Evolutionary conservation across 2,888 invertebrate species (phyloP), one percentile per base, ranked within the genome.

Genomic region (Conops quadrifasciatus): DNA sequence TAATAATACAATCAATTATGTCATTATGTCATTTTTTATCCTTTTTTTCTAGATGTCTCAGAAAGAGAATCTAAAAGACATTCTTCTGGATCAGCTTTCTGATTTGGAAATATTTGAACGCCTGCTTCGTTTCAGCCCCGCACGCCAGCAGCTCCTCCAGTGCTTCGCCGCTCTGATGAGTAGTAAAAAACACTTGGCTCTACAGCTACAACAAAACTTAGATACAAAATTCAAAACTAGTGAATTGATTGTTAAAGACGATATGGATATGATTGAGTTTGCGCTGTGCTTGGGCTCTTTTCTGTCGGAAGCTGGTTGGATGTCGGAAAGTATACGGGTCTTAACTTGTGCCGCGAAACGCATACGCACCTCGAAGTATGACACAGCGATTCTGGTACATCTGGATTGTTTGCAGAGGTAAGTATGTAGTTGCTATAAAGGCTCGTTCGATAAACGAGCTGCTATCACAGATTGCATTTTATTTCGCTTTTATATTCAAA

Each of bases 301-400:
- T 87, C 89, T 96, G 4, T 92, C 92, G 82, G 96, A 96, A 82
- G 94, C 94, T 0, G 96, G 96, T 0, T 95, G 95, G 94, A 93
- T 93, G 83, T 88, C 88, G 75, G 92, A 94, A 81, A 92, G 94
- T 74, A 91, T 93, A 80, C 87, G 89, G 59, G 90, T 96, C 68
- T 87, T 95, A 76, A 84, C 89, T 53, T 87, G 89, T 13, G 93
- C 93, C 78, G 90, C 92, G 73, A 87, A 89, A 75, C 84, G 94
- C 67, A 91, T 93, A 82, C 86, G 87, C 73, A 87, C 88, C 76
- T 87, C 88, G 24, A 87, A 88, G 77, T 88, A 87, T 70, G 87
- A 88, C 0, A 85, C 89, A 74, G 88, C 90, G 78, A 89, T 91
- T 83, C 88, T 90, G 72, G 89, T 91, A 81, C 90, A 92, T 53